Percentiles rank a stretch among this genome's conserved stretches.
phyloP scores from a whole-genome alignment of 2,888 invertebrate genomes.

The Aspidiotus rigidus region DNA sequence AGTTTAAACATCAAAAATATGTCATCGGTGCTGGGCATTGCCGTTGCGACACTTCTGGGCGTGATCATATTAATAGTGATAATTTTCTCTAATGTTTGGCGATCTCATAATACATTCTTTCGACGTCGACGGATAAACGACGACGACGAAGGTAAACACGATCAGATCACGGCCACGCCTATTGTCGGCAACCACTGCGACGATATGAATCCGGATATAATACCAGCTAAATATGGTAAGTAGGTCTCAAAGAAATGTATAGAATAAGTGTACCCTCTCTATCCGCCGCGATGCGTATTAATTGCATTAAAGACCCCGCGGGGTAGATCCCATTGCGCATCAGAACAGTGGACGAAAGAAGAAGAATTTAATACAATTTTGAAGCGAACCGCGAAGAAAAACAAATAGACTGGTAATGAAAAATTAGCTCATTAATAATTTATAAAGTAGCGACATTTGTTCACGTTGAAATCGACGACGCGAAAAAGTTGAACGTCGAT shows the following conservation, averaged over 20 bases:
- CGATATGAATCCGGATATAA: constrained; percentile 62
- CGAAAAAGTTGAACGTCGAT: constrained; percentile 4
- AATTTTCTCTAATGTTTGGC: constrained; percentile 43
- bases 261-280: neutral
- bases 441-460: constrained; percentile 32
- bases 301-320: no score
- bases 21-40: constrained; percentile 50
- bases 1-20: constrained; percentile 48
- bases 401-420: neutral
- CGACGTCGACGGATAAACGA: constrained; percentile 11
- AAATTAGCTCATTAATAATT: constrained; percentile 29
- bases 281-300: neutral
- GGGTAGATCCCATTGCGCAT: no score
- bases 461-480: constrained; percentile 20
- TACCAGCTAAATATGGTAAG: constrained; percentile 65
- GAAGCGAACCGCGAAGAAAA: neutral
- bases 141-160: constrained; percentile 19
- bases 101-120: constrained; percentile 14
- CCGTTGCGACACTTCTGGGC: constrained; percentile 49
- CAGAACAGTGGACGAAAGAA: no score
- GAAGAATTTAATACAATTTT: neutral
- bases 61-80: constrained; percentile 47
- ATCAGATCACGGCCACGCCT: constrained; percentile 17
- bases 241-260: constrained; percentile 8
- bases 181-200: constrained; percentile 41